A percentile compares a stretch with the other conserved stretches of the same genome.
Conservation (phyloP, 2,888 invertebrate species). For the Carpatolechia fugitivella region DNA sequence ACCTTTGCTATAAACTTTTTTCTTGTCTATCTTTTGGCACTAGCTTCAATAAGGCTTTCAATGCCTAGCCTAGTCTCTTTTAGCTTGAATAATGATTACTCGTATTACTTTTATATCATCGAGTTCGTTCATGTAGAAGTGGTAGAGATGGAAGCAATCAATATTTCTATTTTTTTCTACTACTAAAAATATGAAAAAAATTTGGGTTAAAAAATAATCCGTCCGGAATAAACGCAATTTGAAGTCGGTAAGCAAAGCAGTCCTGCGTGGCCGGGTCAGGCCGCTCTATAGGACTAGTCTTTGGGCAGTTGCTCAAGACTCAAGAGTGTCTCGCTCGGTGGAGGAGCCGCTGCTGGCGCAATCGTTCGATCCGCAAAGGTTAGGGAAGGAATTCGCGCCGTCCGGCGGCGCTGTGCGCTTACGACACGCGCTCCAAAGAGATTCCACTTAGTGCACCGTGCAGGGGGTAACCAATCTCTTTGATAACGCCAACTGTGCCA, state of each 20-base stretch:
- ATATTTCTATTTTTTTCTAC: too few relatives aligned
- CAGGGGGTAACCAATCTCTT: constrained; percentile 38
- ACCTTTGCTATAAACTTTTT: constrained; percentile 7
- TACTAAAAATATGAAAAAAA: too few relatives aligned
- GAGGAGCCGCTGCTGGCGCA: constrained; percentile 69
- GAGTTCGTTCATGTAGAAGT: too few relatives aligned
- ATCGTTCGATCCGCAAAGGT: constrained; percentile 77
- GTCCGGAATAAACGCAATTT: too few relatives aligned
- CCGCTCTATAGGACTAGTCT: constrained; percentile 53
- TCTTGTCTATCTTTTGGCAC: too few relatives aligned
- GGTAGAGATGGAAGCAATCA: too few relatives aligned
- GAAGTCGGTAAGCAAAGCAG: too few relatives aligned
- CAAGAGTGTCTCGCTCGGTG: constrained; percentile 41
- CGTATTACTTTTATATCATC: too few relatives aligned
- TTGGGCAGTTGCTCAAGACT: constrained; percentile 67
- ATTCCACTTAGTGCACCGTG: constrained; percentile 39
- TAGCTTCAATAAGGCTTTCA: too few relatives aligned
- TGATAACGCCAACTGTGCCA: constrained; percentile 16
- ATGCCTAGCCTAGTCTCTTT: too few relatives aligned
- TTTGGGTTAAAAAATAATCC: too few relatives aligned
- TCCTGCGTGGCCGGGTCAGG: constrained; percentile 19
- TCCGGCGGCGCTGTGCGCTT: constrained; percentile 53
- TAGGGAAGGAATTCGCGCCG: constrained; percentile 77
- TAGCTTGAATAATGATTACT: too few relatives aligned
- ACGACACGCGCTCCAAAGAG: constrained; percentile 63